Evolutionary conservation across 2,113 vertebrate species (phyloP).

Genomic region (Electrona antarctica): DNA sequence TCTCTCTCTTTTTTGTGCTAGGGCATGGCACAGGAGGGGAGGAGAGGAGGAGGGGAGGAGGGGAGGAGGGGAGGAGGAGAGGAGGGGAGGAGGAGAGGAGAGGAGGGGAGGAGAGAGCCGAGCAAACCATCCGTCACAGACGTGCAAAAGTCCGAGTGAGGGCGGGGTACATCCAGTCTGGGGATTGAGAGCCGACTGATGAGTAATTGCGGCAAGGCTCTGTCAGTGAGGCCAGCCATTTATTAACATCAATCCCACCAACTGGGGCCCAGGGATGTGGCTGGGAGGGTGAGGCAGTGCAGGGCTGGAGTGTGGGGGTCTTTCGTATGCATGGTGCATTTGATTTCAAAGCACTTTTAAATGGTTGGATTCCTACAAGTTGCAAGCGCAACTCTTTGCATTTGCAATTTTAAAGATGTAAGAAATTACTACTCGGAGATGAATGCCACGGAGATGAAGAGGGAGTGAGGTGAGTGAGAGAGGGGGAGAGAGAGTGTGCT

Average conservation of each 20-base stretch:
- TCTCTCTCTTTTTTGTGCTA: slow-evolving; percentile 5
- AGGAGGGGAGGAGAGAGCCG: slow-evolving; percentile 14
- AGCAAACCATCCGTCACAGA: slow-evolving; percentile 55
- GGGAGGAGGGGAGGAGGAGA: too few species aligned
- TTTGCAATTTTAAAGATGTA: slow-evolving; percentile 24
- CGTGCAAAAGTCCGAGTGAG: slow-evolving; percentile 35
- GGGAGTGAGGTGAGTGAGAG: background rate
- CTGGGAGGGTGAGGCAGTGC: background rate
- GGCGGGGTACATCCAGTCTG: slow-evolving; percentile 40
- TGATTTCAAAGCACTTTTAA: slow-evolving; percentile 47
- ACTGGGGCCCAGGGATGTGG: slow-evolving; percentile 12
- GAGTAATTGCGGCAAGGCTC: slow-evolving; percentile 47
- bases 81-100: too few species aligned
- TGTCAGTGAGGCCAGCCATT: slow-evolving; percentile 47
- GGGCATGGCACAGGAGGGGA: slow-evolving; percentile 37
- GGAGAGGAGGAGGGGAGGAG: too few species aligned
- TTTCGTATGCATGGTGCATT: slow-evolving; percentile 6
- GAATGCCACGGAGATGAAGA: background rate
- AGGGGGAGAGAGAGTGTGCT: background rate
- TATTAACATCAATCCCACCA: slow-evolving; percentile 55
- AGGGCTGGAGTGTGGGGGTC: slow-evolving; percentile 14
- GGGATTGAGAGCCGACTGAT: slow-evolving; percentile 62
- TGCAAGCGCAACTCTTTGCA: slow-evolving; percentile 9
- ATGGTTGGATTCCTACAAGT: slow-evolving; percentile 17
- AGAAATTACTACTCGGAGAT: slow-evolving; percentile 7